Percentiles rank a stretch among this genome's conserved stretches.
phyloP scores from a whole-genome alignment of 2,797 vertebrate species.

The Diplodus puntazzo region DNA sequence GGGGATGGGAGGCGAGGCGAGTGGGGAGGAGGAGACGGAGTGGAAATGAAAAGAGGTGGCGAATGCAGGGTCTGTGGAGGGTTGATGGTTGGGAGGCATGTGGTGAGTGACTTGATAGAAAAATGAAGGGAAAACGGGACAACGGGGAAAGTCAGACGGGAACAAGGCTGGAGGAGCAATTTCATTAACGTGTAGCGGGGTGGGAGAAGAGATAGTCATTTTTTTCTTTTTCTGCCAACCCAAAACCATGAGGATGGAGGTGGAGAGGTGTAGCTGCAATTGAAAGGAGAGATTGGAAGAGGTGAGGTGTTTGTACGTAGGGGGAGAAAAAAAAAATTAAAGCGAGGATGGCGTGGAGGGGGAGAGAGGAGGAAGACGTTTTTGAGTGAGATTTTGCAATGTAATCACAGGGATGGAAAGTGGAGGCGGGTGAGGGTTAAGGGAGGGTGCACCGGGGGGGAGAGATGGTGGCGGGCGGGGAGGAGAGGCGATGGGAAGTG shows the following conservation, averaged over 20 bases:
- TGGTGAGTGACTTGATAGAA: conserved; percentile 44
- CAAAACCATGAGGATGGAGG: conserved; percentile 18
- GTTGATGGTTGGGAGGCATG: conserved; percentile 20
- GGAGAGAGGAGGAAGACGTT: conserved; percentile 50
- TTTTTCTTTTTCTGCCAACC: conserved; percentile 35
- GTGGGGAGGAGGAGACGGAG: not conserved
- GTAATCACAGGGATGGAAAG: conserved; percentile 54
- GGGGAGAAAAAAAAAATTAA: conserved; percentile 32
- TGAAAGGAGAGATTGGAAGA: conserved; percentile 38
- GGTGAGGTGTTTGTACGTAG: conserved; percentile 19
- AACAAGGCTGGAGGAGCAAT: conserved; percentile 53
- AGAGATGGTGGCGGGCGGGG: not conserved
- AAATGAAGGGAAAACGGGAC: conserved; percentile 43
- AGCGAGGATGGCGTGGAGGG: conserved; percentile 6
- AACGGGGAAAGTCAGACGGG: conserved; percentile 30
- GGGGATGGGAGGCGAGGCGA: not conserved
- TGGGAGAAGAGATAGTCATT: conserved; percentile 39
- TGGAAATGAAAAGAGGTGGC: conserved; percentile 24
- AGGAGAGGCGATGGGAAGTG: not conserved
- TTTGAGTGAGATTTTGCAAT: conserved; percentile 55
- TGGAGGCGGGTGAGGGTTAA: conserved; percentile 1
- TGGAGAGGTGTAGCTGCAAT: not conserved
- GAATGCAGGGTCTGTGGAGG: conserved; percentile 13
- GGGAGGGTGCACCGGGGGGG: not conserved
- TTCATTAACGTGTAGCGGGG: conserved; percentile 55